Evolutionary conservation across 2,888 invertebrate species (phyloP).

Genomic region (Luperina testacea): DNA sequence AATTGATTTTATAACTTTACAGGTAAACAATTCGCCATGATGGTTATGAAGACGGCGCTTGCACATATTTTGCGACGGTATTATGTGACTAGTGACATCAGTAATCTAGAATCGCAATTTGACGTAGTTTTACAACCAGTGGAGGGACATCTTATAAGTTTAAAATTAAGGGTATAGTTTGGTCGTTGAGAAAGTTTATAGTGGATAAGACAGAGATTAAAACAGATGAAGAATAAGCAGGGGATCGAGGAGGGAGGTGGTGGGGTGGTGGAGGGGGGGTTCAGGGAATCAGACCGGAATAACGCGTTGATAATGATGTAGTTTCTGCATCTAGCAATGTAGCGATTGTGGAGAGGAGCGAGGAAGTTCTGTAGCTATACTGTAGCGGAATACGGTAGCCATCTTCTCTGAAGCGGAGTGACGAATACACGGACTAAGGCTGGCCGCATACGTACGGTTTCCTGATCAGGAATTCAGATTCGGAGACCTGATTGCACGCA

Average conservation of each 20-base stretch:
- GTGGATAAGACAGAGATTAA: too few species aligned
- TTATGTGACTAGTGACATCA: constrained; percentile 8
- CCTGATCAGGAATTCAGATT: too few species aligned
- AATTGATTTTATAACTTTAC: constrained; percentile 8
- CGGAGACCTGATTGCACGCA: too few species aligned
- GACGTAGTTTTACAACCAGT: constrained; percentile 29
- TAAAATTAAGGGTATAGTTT: constrained; percentile 12
- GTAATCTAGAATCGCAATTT: background rate
- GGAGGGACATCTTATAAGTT: constrained; percentile 21
- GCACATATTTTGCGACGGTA: constrained; percentile 31
- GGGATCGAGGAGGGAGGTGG: too few species aligned
- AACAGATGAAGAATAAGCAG: too few species aligned
- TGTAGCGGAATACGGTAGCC: background rate
- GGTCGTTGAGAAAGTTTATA: too few species aligned
- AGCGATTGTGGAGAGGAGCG: background rate
- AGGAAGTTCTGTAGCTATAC: background rate
- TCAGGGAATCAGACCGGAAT: too few species aligned
- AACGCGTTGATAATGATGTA: background rate
- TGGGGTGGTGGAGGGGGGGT: too few species aligned
- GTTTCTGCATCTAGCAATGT: background rate
- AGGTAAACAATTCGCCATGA: constrained; percentile 32
- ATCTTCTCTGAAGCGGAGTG: background rate
- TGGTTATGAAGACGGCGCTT: constrained; percentile 26
- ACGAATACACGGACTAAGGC: background rate
- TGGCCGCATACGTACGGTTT: too few species aligned